Percentiles rank a stretch among this genome's conserved stretches.
These are phyloP conservation scores for Pseudorhombus dupliciocellatus DNA, from an alignment of 2,113 vertebrate genomes.

Conservation along the genomic window DNA sequence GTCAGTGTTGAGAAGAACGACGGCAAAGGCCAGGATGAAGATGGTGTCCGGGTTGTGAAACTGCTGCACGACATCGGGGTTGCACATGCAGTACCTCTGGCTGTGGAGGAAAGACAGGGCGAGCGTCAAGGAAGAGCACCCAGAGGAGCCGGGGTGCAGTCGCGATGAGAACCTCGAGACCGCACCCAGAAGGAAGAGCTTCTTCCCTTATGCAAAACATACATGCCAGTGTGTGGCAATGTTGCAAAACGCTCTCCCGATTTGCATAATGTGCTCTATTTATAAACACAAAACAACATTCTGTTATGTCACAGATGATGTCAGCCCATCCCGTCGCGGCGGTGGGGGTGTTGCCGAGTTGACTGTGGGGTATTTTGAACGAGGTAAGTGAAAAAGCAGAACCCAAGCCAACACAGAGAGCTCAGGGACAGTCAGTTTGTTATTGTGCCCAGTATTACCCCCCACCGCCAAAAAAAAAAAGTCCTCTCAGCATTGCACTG, in stretches of 20 bases:
- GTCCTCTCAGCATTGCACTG: neutral
- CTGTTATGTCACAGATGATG: constrained; percentile 1
- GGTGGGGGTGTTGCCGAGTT: neutral
- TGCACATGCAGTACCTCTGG: constrained; percentile 99
- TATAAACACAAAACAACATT: neutral
- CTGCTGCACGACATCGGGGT: constrained; percentile 98
- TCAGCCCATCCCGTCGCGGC: neutral
- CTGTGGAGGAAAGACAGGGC: constrained; percentile 75
- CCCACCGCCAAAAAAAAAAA: neutral
- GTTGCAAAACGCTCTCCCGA: neutral
- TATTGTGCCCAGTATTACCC: neutral
- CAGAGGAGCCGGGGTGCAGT: no score
- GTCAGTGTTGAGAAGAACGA: constrained; percentile 98
- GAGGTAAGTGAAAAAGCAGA: neutral
- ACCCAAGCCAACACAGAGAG: neutral
- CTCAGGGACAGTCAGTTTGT: neutral
- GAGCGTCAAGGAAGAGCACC: no score
- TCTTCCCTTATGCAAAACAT: neutral
- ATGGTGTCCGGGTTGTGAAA: constrained; percentile 99
- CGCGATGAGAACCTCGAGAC: no score
- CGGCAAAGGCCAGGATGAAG: constrained; percentile 98
- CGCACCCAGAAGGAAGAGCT: no score
- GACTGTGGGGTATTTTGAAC: neutral
- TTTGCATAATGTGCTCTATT: neutral
- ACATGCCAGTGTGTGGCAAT: neutral